Evolutionary conservation across 2,113 vertebrate species (phyloP), one percentile per base, ranked within the genome.

Genomic region (Catharus fuscescens): DNA sequence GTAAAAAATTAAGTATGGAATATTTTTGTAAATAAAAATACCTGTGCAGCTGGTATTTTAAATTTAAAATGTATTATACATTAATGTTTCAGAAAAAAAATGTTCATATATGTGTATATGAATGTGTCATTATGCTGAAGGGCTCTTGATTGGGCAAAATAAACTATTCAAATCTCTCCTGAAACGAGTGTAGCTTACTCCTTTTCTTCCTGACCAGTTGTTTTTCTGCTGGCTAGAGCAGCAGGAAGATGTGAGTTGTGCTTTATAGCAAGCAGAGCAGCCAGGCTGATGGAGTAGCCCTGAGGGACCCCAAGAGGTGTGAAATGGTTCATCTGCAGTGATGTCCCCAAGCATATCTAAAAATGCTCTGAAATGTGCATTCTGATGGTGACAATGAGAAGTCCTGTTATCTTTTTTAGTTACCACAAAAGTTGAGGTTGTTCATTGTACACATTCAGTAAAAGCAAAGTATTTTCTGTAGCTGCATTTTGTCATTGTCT

Each of bases 1-100:
- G 95, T 88, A 76, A 96, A 95, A 97, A 97, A 97, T 90, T 98
- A 98, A 96, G 96, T 98, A 98, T 97, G 96, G 97, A 97, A 98
- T 98, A 98, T 98, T 98, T 98, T 98, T 98, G 98, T 98, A 98
- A 98, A 98, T 98, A 98, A 96, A 95, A 98, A 98, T 98, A 98
- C 98, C 97, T 97, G 64, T 97, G 96, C 97, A 96, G 91, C 95
- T 97, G 98, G 97, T 98, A 98, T 98, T 98, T 98, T 97, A 97
- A 98, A 97, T 93, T 88, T 80, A 95, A 97, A 98, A 96, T 98
- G 97, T 98, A 97, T 97, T 97, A 98, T 98, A 98, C 95, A 79
- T 97, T 97, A 96, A 96, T 98, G 98, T 98, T 98, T 98, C 97
- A 97, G 96, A 96, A 96, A 96, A 38, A 97, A 98, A 97, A 96